Evolutionary conservation across 2,888 invertebrate genomes (phyloP), one percentile per base, ranked within the genome.

Genomic region (Brenthis ino): DNA sequence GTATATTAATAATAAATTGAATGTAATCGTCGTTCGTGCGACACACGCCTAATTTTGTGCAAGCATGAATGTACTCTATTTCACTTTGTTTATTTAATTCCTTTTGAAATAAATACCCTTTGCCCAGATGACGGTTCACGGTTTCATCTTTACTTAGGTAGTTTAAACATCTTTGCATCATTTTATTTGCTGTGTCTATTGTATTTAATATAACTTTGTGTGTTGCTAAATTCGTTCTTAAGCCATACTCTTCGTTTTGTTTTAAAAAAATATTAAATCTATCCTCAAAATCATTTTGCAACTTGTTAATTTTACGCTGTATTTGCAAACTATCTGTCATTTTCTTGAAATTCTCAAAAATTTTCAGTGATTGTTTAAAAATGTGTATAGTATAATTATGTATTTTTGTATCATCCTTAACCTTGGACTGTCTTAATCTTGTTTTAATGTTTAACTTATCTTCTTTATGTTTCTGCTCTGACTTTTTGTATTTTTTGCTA

Each of bases 141-240:
- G 77, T 75, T 69, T 82, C 70, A 37, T 82, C 77, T 0, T 72
- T 73, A 0, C 79, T 57, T 51, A 87, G 68, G 28, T 79, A 78
- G 33, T 83, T 82, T 0, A 82, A 58, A 0, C 88, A 55, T 6
- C 84, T 74, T 3, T 71, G 80, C 8, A 86, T 50, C 3, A 86
- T 79, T 6, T 74, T 73, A 60, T 83, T 80, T 0, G 87, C 87
- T 0, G 81, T 81, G 1, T 86, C 83, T 1, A 88, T 79, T 0
- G 80, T 81, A 50, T 88, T 85, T 0, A 87, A 68, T 11, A 89
- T 77, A 0, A 85, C 86, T 57, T 85, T 87, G 63, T 86, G 80
- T 0, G 74, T 71, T 0, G 86, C 87, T 0, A 83, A 63, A 48
- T 75, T 77, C 0, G 87, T 88, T 75, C 79, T 83, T 0, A 89